A percentile compares a stretch with the other conserved stretches of the same genome.
Conservation (phyloP, 2,888 invertebrate species). For the Sicus ferrugineus region DNA sequence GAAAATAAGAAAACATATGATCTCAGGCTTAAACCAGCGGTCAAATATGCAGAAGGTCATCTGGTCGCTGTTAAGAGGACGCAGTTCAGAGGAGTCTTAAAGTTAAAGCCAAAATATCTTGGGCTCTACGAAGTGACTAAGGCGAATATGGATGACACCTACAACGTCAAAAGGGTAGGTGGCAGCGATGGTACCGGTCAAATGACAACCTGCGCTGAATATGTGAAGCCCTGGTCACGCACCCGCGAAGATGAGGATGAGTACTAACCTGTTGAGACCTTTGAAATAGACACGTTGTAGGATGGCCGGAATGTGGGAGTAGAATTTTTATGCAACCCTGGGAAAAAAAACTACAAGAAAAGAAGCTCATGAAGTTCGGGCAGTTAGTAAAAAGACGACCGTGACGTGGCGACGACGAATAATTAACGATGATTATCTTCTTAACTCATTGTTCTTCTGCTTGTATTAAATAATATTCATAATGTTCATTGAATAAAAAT, state of each 20-base stretch:
- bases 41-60: not conserved
- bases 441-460: no score
- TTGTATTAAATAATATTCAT: no score
- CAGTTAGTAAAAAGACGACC: no score
- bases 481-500: no score
- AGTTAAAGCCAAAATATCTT: slow-evolving; percentile 23
- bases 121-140: slow-evolving; percentile 13
- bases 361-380: no score
- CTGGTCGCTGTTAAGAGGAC: slow-evolving; percentile 27
- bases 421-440: no score
- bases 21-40: not conserved
- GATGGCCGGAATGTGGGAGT: slow-evolving; percentile 20
- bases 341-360: no score
- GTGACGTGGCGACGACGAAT: no score
- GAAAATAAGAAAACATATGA: not conserved
- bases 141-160: slow-evolving; percentile 27
- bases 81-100: slow-evolving; percentile 20
- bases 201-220: slow-evolving; percentile 26
- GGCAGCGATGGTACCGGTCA: slow-evolving; percentile 11
- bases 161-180: slow-evolving; percentile 12
- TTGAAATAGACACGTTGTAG: no score
- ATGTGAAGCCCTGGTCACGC: slow-evolving; percentile 28
- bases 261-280: not conserved
- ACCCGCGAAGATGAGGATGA: not conserved
- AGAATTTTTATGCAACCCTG: not conserved